phyloP scores from a whole-genome alignment of 2,797 vertebrate species.

The Coranthus polyacanthus region DNA sequence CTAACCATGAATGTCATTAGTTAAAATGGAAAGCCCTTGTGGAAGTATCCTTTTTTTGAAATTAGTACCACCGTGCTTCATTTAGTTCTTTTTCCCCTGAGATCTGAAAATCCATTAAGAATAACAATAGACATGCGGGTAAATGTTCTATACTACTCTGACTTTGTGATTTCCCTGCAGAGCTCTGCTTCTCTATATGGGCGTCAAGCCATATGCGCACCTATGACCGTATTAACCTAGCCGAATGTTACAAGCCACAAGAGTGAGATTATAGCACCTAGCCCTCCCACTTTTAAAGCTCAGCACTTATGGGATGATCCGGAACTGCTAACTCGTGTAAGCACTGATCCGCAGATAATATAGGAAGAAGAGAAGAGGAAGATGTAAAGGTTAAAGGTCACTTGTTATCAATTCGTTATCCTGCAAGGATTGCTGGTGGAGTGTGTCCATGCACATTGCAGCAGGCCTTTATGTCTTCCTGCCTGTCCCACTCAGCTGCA shows the following conservation, averaged over 20 bases:
- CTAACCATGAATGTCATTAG: neutral
- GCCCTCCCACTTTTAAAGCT: constrained; percentile 55
- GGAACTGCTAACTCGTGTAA: constrained; percentile 40
- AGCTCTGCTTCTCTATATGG: constrained; percentile 34
- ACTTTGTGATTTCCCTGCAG: constrained; percentile 72
- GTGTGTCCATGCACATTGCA: constrained; percentile 37
- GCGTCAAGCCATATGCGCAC: constrained; percentile 52
- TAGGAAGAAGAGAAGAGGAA: constrained; percentile 43
- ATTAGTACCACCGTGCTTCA: neutral
- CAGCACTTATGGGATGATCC: constrained; percentile 71
- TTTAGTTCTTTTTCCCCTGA: constrained; percentile 32
- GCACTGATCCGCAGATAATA: constrained; percentile 67
- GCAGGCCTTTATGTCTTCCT: constrained; percentile 19
- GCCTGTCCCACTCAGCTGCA: constrained; percentile 6
- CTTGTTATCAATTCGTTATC: constrained; percentile 68
- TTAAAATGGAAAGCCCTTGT: neutral
- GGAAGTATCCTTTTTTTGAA: neutral
- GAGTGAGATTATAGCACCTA: constrained; percentile 65
- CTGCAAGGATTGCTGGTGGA: constrained; percentile 38
- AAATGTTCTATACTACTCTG: constrained; percentile 36
- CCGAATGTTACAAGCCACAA: constrained; percentile 57
- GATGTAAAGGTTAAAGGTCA: constrained; percentile 64
- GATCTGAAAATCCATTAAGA: constrained; percentile 53
- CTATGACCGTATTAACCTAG: constrained; percentile 72
- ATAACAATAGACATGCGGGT: constrained; percentile 58